Conservation (phyloP, 2,797 vertebrate species). For the Gouania willdenowi region DNA sequence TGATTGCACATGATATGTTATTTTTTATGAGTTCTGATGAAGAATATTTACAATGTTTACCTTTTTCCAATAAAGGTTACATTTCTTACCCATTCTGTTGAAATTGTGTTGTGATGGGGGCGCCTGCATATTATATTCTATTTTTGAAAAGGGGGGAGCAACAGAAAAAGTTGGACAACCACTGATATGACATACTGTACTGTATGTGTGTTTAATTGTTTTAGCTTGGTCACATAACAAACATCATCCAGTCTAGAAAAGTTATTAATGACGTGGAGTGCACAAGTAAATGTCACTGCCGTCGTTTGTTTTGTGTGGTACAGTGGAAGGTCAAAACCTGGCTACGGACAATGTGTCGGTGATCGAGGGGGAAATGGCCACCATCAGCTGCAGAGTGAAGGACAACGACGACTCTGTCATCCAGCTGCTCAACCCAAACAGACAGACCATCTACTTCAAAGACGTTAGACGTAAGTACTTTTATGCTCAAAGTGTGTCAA, state of each 20-base stretch:
- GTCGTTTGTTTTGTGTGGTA: neutral
- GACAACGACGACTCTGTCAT: slow-evolving; percentile 98
- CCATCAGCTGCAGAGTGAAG: slow-evolving; percentile 96
- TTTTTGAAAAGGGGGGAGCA: too few species aligned
- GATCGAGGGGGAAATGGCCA: slow-evolving; percentile 93
- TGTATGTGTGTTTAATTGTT: too few species aligned
- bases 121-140: too few species aligned
- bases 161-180: too few species aligned
- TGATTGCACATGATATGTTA: too few species aligned
- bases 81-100: too few species aligned
- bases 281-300: slow-evolving; percentile 3
- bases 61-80: too few species aligned
- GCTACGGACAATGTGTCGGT: slow-evolving; percentile 91
- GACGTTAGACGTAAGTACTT: slow-evolving; percentile 91
- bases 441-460: slow-evolving; percentile 97
- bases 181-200: too few species aligned
- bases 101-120: too few species aligned
- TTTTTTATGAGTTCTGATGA: too few species aligned
- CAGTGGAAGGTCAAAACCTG: slow-evolving; percentile 90
- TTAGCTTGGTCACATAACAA: too few species aligned
- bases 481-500: neutral
- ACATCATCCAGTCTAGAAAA: slow-evolving; percentile 11
- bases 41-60: too few species aligned
- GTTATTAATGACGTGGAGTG: neutral
- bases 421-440: slow-evolving; percentile 98